Evolutionary conservation across 2,113 vertebrate species (phyloP).

Genomic region (Catharus bicknelli): DNA sequence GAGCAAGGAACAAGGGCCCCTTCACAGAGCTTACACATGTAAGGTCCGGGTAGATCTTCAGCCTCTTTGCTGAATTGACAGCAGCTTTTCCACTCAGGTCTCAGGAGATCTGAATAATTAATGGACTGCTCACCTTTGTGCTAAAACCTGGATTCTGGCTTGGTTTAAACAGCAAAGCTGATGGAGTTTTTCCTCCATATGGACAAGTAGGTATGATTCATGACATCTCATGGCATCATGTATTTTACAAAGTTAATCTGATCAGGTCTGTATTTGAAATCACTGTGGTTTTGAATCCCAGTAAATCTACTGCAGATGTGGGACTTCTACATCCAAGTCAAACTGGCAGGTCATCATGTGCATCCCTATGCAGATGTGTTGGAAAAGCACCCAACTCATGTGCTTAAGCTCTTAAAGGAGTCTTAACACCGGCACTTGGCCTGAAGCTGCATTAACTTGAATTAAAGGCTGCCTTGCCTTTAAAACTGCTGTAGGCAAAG

Average conservation of each 20-base stretch:
- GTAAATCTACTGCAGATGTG: conserved; percentile 51
- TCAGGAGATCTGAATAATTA: neutral
- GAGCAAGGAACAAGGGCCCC: neutral
- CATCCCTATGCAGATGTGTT: conserved; percentile 27
- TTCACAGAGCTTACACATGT: neutral
- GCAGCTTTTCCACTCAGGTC: neutral
- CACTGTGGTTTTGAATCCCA: neutral
- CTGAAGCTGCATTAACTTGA: neutral
- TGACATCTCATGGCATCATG: neutral
- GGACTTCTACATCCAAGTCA: conserved; percentile 2
- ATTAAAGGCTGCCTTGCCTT: neutral
- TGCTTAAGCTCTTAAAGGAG: conserved; percentile 15
- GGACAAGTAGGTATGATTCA: neutral
- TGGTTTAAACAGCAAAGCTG: neutral
- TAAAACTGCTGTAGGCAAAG: neutral
- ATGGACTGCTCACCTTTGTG: neutral
- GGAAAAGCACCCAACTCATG: conserved; percentile 7
- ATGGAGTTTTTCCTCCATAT: neutral
- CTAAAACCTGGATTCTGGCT: neutral
- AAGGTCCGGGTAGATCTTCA: neutral
- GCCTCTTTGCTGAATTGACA: neutral
- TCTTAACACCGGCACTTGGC: neutral
- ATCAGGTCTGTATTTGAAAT: neutral
- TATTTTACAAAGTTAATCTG: conserved; percentile 1
- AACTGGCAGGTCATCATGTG: conserved; percentile 31